Evolutionary conservation across 2,888 invertebrate genomes (phyloP), one percentile per base, ranked within the genome.

Genomic region (Dynastes hyllus): DNA sequence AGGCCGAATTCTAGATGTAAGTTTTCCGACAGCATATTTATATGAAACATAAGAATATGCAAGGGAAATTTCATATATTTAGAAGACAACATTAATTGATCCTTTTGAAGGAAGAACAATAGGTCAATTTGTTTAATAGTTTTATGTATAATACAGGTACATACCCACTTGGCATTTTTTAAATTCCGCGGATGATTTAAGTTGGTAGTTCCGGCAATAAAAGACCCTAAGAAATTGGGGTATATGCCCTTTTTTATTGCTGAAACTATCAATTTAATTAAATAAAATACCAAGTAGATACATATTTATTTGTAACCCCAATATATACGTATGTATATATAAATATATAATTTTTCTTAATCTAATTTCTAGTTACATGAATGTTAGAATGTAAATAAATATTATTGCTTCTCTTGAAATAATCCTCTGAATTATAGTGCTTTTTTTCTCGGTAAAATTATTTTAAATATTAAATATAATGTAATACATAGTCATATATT

Each of bases 71-170:
- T 22, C 22, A 16, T 8, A n/a, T 55, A 22, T 58, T 6, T 58
- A 63, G 63, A 63, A 63, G 63, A 37, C 63, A 63, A 29, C 29
- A 63, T 4, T 2, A 63, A n/a, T 63, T 63, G 63, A 63, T 63
- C 63, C 63, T 63, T 63, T 63, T 63, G 3, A 63, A 27, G 63
- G 63, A 63, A 63, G 63, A 63, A 63, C 63, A 63, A 63, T 63
- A 45, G 63, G 63, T 63, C 63, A 63, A 63, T 32, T 5, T 63
- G 22, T 13, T n/a, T 22, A 22, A 55, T 55, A 16, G 8, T 55
- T 55, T 55, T 6, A n/a, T 37, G 32, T 11, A 45, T 45, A 45
- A 11, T 45, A 11, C 11, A 45, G 45, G 45, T 45, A 45, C 45
- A 8, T 45, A 45, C 1, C 8, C 11, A 45, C 11, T 45, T 45